phyloP scores from a whole-genome alignment of 2,888 invertebrate species.

The Drosophila mimetica region DNA sequence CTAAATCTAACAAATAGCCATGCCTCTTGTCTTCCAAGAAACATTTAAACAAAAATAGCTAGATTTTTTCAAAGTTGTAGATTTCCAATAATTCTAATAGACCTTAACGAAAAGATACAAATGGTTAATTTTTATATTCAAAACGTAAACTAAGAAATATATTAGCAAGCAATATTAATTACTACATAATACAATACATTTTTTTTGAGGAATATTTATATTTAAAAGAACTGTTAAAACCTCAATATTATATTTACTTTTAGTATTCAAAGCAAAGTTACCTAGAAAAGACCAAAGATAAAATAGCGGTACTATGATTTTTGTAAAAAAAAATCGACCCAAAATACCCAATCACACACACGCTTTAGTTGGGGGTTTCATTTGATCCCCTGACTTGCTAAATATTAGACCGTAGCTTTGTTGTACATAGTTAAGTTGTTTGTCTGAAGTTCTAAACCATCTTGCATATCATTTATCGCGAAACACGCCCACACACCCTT shows the following conservation, averaged over 20 bases:
- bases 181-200: neutral
- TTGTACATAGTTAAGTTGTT: constrained; percentile 69
- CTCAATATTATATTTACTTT: too few relatives aligned
- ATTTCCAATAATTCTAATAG: neutral
- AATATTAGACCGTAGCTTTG: constrained; percentile 52
- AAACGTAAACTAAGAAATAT: too few relatives aligned
- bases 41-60: neutral
- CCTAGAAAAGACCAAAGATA: constrained; percentile 1
- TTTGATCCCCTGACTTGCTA: constrained; percentile 10
- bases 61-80: neutral
- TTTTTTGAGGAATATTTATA: too few relatives aligned
- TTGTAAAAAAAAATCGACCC: constrained; percentile 15
- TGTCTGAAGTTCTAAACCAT: constrained; percentile 17
- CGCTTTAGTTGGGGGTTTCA: constrained; percentile 15
- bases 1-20: neutral
- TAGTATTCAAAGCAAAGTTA: constrained; percentile 11
- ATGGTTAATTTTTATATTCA: too few relatives aligned
- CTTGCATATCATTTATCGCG: constrained; percentile 40
- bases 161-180: constrained; percentile 3
- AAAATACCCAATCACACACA: neutral
- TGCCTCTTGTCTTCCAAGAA: constrained; percentile 11
- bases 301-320: neutral
- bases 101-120: too few relatives aligned
- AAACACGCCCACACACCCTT: constrained; percentile 8
- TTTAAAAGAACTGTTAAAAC: too few relatives aligned